Evolutionary conservation across 2,113 vertebrate species (phyloP), one percentile per base, ranked within the genome.

Genomic region (Hassar affinis): DNA sequence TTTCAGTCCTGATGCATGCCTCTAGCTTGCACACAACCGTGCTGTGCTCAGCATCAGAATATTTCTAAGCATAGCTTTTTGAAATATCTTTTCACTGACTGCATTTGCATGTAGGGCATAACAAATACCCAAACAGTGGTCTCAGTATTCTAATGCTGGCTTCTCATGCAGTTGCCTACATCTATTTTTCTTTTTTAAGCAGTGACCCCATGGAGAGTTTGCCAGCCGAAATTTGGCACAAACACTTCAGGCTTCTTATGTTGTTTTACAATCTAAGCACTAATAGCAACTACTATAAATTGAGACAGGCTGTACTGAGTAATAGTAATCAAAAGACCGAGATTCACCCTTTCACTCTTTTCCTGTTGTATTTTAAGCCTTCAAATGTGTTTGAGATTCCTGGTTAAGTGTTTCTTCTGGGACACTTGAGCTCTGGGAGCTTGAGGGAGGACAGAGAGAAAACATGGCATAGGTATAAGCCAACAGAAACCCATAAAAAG

Each of bases 41-140:
- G 62, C 30, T 68, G 8, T 18, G 20, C 33, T 68, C 64, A 38
- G 33, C 64, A 71, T 71, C 68, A 14, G 25, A 14, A 71, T 71
- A 71, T n/a, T 71, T 71, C 68, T 47, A 47, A 72, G n/a, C 69
- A 47, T 72, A 20, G 12, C 42, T 47, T 45, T 71, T 71, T n/a
- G 6, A 71, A 42, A 69, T 42, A 69, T 47, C 25, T n/a, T 71
- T 7, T 47, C 25, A 49, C 25, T 27, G 45, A 72, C 11, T 47
- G 47, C 4, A 27, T 66, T 66, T 66, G 30, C 33, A 20, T 62
- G 27, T 17, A 6, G 27, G 1, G 6, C 61, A 33, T 62, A 64
- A 30, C 1, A 33, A 64, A 64, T 33, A 33, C 27, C 27, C 17
- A 38, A 38, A 68, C 4, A 10, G 7, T 6, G 8, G 68, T 45